phyloP scores from a whole-genome alignment of 2,888 invertebrate genomes.

The Zaprionus lineosus region DNA sequence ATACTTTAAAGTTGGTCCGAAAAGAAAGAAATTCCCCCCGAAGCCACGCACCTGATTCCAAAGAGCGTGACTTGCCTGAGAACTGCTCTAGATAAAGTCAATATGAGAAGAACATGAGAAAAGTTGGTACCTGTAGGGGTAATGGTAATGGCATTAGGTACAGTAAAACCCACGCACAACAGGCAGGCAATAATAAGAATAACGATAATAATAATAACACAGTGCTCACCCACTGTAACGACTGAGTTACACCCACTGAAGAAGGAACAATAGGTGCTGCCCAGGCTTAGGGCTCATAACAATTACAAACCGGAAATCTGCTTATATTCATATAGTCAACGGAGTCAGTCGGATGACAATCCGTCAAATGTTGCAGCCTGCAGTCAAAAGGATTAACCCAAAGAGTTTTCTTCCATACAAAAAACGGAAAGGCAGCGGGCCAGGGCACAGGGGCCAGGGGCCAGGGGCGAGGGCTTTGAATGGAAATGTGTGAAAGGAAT shows the following conservation, averaged over 20 bases:
- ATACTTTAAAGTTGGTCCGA: no score
- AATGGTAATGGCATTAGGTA: no score
- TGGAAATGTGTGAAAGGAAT: constrained; percentile 67
- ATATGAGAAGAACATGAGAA: no score
- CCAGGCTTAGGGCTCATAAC: constrained; percentile 51
- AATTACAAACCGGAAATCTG: constrained; percentile 72
- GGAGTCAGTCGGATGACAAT: constrained; percentile 63
- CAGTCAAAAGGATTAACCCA: constrained; percentile 66
- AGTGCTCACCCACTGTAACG: no score
- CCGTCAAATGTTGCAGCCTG: constrained; percentile 50
- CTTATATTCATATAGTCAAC: constrained; percentile 47
- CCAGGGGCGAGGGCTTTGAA: constrained; percentile 56
- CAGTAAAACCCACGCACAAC: constrained; percentile 12
- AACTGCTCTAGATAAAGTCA: no score
- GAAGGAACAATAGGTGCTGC: constrained; percentile 35
- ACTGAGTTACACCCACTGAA: constrained; percentile 43
- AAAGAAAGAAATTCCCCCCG: no score
- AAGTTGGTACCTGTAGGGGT: no score
- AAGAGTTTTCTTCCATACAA: constrained; percentile 50
- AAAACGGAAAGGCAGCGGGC: constrained; percentile 54
- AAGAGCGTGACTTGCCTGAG: no score
- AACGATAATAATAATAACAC: no score
- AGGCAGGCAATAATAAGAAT: not conserved
- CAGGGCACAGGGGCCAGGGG: no score
- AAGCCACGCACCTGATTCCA: no score